Base-by-base conservation (phyloP, 1,140 invertebrate species). In the Diorhabda sublineata region DNA sequence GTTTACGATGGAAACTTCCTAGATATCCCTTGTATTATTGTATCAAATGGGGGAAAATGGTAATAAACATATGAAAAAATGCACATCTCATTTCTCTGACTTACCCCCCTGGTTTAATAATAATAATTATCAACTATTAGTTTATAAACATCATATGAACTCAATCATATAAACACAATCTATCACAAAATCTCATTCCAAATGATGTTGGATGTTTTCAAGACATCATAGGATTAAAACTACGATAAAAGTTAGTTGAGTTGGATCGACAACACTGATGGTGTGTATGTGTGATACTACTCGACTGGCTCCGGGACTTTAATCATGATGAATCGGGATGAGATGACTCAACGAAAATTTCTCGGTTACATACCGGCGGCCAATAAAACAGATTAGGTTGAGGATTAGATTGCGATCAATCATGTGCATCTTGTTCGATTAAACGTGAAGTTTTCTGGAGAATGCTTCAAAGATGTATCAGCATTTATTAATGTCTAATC, bases 351-450 rank as follows among this genome's bases (percentile, higher is more conserved):
- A 62, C 61, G 44, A 11, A 62, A 60, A 62, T 44, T 42, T 42
- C 61, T 43, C 61, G 42, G 61, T 62, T 62, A 62, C 61, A 62
- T 62, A 42, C 42, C 61, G 47, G 47, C 47, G 61, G 44, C 61
- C 61, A 62, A 62, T 62, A 62, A 62, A 62, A 62, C 61, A 45
- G 61, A 62, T 62, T 62, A 62, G 61, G 61, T 62, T 62, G 26
- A 62, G 61, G 61, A 62, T 62, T 62, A 62, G 61, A 62, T 45
- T 62, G 44, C 42, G 42, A 62, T 62, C 61, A 62, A 62, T 62
- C 61, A 62, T 62, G 61, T n/a, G 61, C 42, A 4, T 61, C 59
- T 62, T 44, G n/a, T 62, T 43, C n/a, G 61, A 62, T 62, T 52
- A 52, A n/a, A n/a, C 47, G 47, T 8, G 47, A 52, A 52, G 6